A percentile compares a stretch with the other conserved stretches of the same genome.
phyloP scores from a whole-genome alignment of 2,888 invertebrate species.

The Trachelus stipa region DNA sequence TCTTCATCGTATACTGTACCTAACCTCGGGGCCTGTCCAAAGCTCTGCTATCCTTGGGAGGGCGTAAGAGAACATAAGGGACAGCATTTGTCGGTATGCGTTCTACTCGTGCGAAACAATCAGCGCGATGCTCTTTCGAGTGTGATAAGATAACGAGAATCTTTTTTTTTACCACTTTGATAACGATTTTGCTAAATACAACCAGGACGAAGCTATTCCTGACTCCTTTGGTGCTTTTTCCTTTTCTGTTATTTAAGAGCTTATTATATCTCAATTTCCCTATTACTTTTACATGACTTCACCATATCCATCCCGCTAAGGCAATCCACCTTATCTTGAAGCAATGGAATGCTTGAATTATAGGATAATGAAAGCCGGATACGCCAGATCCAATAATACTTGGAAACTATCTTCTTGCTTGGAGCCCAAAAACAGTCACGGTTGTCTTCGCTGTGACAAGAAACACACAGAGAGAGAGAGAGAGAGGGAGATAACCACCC shows the following conservation, averaged over 20 bases:
- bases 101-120: constrained; percentile 51
- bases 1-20: constrained; percentile 14
- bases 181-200: constrained; percentile 46
- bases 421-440: constrained; percentile 11
- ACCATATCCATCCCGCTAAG: neutral
- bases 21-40: neutral
- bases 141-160: constrained; percentile 27
- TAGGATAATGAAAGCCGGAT: neutral
- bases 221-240: constrained; percentile 11
- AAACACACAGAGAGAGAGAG: neutral
- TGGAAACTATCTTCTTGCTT: constrained; percentile 21
- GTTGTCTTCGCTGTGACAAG: constrained; percentile 10
- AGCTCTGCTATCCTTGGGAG: constrained; percentile 46
- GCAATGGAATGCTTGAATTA: constrained; percentile 7
- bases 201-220: constrained; percentile 32
- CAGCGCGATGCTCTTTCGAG: constrained; percentile 35
- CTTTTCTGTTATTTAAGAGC: neutral
- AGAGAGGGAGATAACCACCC: neutral
- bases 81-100: constrained; percentile 42
- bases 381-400: constrained; percentile 15
- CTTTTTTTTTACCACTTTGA: constrained; percentile 52
- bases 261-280: constrained; percentile 27
- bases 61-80: constrained; percentile 36
- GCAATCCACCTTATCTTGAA: neutral
- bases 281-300: constrained; percentile 36